Evolutionary conservation across 1,140 invertebrate genomes (phyloP), one percentile per base, ranked within the genome.

Genomic region (Pogonognathellus flavescens): DNA sequence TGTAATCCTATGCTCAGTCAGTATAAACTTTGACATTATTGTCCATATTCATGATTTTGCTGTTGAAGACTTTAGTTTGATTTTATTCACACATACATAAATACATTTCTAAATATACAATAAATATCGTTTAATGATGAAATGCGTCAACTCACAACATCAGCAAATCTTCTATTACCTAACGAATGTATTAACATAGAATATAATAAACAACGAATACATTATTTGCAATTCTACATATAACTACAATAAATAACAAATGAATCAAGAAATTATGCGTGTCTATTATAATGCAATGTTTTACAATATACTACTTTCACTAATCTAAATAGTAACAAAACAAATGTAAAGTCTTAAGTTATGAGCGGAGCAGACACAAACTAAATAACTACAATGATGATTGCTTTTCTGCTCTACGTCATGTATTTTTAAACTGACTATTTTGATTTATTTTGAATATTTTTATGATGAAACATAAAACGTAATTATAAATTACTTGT

Each of bases 291-390:
- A 41, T 41, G 31, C 31, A 41, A 3, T 41, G 6, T 3, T 41
- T 41, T 41, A 41, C 31, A 41, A 41, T 41, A 3, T 41, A 3
- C 31, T 41, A 41, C 31, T 41, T 25, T 66, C 22, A 66, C 18
- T 66, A 10, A 25, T 25, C 22, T 66, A 66, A 66, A 66, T 22
- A 66, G 22, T 66, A 66, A 25, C 62, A 25, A 66, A 66, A 25
- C 62, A 25, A 66, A 25, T 66, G 14, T 66, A 66, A 66, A 66
- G 62, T 66, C 62, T 66, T 66, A 25, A 66, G 62, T 66, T 66
- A 66, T 66, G 62, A 66, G 62, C 62, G 25, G 62, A 25, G 10
- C 25, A 5, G 62, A 66, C 25, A 25, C 2, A 41, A 41, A 41
- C 31, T 41, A 3, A 41, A 6, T 41, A 41, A 41, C 31, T 22